Percentiles rank a stretch among this genome's conserved stretches.
Conservation (phyloP, 2,888 invertebrate genomes). For the Calameuta pallipes region DNA sequence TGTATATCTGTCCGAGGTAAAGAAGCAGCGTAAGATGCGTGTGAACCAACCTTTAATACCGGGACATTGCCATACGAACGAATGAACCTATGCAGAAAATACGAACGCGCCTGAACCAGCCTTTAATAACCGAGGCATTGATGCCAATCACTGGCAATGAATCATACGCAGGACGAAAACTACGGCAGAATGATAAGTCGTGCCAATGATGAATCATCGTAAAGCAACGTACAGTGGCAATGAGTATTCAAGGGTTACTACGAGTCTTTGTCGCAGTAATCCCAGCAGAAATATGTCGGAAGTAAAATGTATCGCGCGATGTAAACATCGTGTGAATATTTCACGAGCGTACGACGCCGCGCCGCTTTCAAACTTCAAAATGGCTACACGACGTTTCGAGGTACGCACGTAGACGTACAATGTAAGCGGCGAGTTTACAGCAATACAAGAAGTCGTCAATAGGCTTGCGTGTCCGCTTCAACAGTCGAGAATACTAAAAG, state of each 20-base stretch:
- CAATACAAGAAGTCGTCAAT: neutral
- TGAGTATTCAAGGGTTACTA: neutral
- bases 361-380: neutral
- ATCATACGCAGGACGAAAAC: neutral
- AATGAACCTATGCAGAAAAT: neutral
- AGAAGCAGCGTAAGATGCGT: neutral
- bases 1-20: neutral
- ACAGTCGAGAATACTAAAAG: neutral
- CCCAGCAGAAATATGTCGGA: neutral
- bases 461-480: neutral
- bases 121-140: neutral
- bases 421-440: neutral
- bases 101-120: neutral
- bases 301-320: neutral
- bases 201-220: neutral
- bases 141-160: neutral
- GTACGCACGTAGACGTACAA: neutral
- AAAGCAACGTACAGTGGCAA: neutral
- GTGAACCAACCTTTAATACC: neutral
- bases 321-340: neutral
- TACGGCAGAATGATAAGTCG: neutral
- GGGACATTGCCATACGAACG: neutral
- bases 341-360: neutral
- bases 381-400: neutral
- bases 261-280: neutral